Evolutionary conservation across 2,797 vertebrate species (phyloP), one percentile per base, ranked within the genome.

Genomic region (Triplophysa yarkandensis): DNA sequence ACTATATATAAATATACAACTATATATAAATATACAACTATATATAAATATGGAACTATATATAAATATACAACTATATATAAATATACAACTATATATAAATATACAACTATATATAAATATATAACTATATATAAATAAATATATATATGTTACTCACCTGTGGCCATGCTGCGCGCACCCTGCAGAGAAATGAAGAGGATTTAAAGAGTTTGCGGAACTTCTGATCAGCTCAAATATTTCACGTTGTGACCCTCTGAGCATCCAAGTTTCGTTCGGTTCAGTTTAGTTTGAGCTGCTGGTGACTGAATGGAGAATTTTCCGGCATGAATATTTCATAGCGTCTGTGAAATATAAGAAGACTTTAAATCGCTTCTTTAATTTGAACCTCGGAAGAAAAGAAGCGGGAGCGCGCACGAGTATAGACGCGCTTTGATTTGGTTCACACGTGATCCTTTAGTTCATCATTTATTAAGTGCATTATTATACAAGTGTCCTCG

Each of bases 311-410:
- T 83, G 87, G 88, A 83, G 87, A 86, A 78, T 87, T 91, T 94
- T 95, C 90, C 88, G 83, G 83, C 87, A 93, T 94, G 84, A 93
- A 94, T 94, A 93, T 92, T 95, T 95, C 87, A 94, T 93, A 84
- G 85, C 84, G 87, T 80, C 85, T 68, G 84, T 86, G 90, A 90
- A 94, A 95, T 88, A 81, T 63, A 89, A 94, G 87, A 89, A 80
- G 83, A 64, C 80, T 72, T 71, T 71, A 50, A 69, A 73, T 69
- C 19, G 65, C 55, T 63, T 30, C 74, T 73, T 63, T 16, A 60
- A 55, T 19, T 28, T 23, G 41, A 32, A 66, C 23, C n/a, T 14
- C 6, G 16, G 36, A 57, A 34, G 11, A 62, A 27, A 28, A 21
- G 28, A n/a, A 6, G 13, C 39, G 13, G n/a, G 54, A 4, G 30